A percentile compares a stretch with the other conserved stretches of the same genome.
Conservation (phyloP, 2,797 vertebrate species). For the Tamandua tetradactyla region DNA sequence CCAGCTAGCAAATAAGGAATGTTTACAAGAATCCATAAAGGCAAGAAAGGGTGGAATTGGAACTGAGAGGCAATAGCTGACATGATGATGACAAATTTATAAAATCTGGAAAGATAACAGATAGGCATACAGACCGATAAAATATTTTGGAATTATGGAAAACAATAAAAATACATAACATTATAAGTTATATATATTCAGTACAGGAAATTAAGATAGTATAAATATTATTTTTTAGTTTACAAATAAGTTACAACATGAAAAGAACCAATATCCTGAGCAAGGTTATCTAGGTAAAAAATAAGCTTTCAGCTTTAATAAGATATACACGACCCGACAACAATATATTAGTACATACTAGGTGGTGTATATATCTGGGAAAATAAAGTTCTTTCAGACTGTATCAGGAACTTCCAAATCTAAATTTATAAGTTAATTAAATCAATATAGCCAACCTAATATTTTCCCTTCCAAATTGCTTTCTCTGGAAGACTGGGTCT, state of each 20-base stretch:
- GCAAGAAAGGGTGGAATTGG: background rate
- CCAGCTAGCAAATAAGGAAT: background rate
- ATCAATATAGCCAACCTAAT: background rate
- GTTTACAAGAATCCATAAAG: background rate
- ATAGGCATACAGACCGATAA: background rate
- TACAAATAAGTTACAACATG: background rate
- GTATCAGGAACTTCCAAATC: background rate
- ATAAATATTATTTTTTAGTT: background rate
- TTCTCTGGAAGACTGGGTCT: background rate
- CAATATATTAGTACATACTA: background rate
- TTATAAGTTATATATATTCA: background rate
- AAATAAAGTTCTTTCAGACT: background rate
- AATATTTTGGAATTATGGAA: background rate
- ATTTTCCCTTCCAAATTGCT: background rate
- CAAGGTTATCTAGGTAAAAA: background rate
- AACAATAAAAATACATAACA: background rate
- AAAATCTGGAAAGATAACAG: background rate
- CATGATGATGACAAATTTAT: background rate
- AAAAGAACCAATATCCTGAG: background rate
- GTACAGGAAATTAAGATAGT: background rate
- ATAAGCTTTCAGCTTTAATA: background rate
- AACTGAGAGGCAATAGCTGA: background rate
- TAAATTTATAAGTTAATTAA: conserved; percentile 8
- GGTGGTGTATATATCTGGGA: too few species aligned
- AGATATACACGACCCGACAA: background rate